These are phyloP conservation scores for Pocillopora meandrina DNA, from an alignment of 92 coral and sea anemone genomes.

Conservation along the genomic window DNA sequence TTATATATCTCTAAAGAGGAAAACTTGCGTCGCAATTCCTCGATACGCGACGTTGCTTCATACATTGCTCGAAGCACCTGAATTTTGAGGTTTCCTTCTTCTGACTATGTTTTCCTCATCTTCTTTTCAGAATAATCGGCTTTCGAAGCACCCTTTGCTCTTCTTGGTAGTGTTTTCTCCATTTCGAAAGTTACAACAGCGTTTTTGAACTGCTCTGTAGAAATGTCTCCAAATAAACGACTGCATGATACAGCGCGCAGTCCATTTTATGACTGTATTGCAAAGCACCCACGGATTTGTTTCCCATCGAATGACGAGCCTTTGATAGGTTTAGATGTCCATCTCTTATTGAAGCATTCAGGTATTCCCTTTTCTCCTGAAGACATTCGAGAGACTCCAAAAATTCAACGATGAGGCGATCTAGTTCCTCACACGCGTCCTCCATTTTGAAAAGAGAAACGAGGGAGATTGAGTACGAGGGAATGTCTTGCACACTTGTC, in stretches of 20 bases:
- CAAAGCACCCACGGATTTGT: constrained; percentile 82
- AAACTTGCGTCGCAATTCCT: constrained; percentile 29
- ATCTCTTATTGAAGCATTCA: constrained; percentile 77
- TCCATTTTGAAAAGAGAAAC: constrained; percentile 70
- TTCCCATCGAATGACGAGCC: constrained; percentile 99
- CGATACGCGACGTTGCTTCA: constrained; percentile 41
- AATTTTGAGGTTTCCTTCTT: constrained; percentile 40
- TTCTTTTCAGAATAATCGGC: background rate
- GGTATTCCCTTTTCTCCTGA: constrained; percentile 56
- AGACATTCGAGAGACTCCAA: constrained; percentile 81
- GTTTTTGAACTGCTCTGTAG: background rate
- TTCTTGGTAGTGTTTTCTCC: constrained; percentile 47
- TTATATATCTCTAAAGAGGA: background rate
- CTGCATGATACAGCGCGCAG: constrained; percentile 54
- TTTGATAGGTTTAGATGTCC: constrained; percentile 89
- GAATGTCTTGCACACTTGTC: too few species aligned
- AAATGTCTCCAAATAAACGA: background rate
- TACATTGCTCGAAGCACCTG: constrained; percentile 1
- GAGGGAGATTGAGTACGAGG: constrained; percentile 1
- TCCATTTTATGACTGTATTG: constrained; percentile 87
- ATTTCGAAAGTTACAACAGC: constrained; percentile 36
- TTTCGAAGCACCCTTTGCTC: background rate
- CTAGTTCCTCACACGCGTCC: constrained; percentile 70
- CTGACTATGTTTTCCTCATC: constrained; percentile 33
- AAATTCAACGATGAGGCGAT: constrained; percentile 67